Evolutionary conservation across 2,113 vertebrate genomes (phyloP), one percentile per base, ranked within the genome.

Genomic region (Emberiza fucata): DNA sequence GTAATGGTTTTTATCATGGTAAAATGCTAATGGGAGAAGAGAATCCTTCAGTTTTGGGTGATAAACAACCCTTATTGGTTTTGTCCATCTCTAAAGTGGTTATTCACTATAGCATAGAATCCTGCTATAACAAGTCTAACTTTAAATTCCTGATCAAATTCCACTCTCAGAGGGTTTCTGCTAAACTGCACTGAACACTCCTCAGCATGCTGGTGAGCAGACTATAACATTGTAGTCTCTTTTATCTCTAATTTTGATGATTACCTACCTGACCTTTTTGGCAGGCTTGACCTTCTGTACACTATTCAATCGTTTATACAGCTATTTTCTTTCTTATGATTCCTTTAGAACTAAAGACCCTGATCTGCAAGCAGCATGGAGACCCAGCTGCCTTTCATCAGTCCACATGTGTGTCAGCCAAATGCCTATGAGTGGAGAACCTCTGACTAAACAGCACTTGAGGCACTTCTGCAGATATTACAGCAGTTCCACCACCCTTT

Each of bases 241-340:
- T 88, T 90, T 83, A 68, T 92, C 60, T 56, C 75, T 81, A 69
- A 90, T 94, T 96, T 90, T 59, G 51, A 66, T 93, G 66, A 81
- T 80, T 88, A 77, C 81, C 79, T 80, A 50, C 71, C 90, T 92
- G 83, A 90, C 68, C 47, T 81, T 47, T 93, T 66, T 70, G 63
- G 48, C 37, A 84, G 37, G 14, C 28, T 84, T 84, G 61, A 75
- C 89, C 39, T 75, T 92, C 60, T 68, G 27, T 40, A 64, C n/a
- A 7, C 27, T 64, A 8, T 44, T 81, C 72, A 71, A n/a, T 57
- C 65, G 75, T 84, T 71, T 84, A 60, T 57, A 37, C 57, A 81
- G 47, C 39, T 84, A 64, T 89, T 86, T 88, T 78, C 51, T 72
- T 88, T 71, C 73, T 92, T 71, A 48, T 16, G 39, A 22, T 71